Percentiles rank a stretch among this genome's conserved stretches.
phyloP scores from a whole-genome alignment of 1,140 invertebrate genomes.

The Hirudo medicinalis region DNA sequence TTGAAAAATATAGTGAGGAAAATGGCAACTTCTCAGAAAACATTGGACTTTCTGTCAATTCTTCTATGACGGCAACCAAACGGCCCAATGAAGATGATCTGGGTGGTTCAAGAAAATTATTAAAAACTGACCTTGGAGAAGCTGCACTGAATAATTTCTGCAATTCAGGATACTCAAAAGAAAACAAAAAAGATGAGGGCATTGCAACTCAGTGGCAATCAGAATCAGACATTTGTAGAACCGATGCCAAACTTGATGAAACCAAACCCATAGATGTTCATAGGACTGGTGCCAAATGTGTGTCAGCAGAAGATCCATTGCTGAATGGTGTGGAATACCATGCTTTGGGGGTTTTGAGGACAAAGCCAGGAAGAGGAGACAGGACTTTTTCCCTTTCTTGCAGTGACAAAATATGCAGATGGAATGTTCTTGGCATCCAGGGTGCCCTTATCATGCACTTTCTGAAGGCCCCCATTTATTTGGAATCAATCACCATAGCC shows the following conservation, averaged over 20 bases:
- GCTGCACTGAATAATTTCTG: not conserved
- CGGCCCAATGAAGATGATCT: not conserved
- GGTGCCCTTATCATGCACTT: slow-evolving; percentile 62
- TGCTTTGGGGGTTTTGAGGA: slow-evolving; percentile 57
- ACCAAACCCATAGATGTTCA: slow-evolving; percentile 48
- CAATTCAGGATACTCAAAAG: not conserved
- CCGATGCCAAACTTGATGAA: not conserved
- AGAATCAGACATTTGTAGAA: not conserved
- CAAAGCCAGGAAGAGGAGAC: slow-evolving; percentile 80
- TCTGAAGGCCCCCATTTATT: slow-evolving; percentile 56
- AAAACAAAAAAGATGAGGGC: not conserved
- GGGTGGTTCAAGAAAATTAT: slow-evolving; percentile 1
- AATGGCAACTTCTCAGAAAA: not conserved
- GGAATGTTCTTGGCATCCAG: slow-evolving; percentile 73
- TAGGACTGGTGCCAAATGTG: slow-evolving; percentile 77
- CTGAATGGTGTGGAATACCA: slow-evolving; percentile 48
- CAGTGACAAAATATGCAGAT: slow-evolving; percentile 80
- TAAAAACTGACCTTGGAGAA: not conserved
- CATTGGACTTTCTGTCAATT: not conserved
- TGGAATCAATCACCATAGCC: slow-evolving; percentile 59
- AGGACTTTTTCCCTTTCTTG: slow-evolving; percentile 76
- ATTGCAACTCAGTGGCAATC: not conserved
- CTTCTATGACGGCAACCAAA: too few relatives aligned
- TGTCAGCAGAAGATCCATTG: slow-evolving; percentile 35
- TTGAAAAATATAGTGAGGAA: slow-evolving; percentile 44